phyloP scores from a whole-genome alignment of 2,888 invertebrate genomes.

The Holacanthella duospinosa region DNA sequence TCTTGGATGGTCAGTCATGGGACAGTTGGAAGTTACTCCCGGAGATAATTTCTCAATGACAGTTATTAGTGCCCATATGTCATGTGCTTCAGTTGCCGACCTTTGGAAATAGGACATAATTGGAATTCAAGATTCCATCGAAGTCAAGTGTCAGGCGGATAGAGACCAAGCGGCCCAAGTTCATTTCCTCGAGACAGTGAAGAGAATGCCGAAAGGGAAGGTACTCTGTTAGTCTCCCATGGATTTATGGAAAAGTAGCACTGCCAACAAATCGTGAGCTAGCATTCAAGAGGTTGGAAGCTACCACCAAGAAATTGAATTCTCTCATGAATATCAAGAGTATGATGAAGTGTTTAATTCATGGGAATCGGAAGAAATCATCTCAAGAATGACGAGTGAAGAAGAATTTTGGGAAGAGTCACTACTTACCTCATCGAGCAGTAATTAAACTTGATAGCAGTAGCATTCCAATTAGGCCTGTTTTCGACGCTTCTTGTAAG shows the following conservation, averaged over 20 bases:
- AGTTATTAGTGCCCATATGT: background rate
- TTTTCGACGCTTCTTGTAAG: background rate
- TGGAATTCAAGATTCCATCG: background rate
- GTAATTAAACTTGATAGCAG: slow-evolving; percentile 2
- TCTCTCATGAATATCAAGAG: background rate
- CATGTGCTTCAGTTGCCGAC: background rate
- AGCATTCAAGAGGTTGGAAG: slow-evolving; percentile 8
- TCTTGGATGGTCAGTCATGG: slow-evolving; percentile 13
- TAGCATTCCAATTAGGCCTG: background rate
- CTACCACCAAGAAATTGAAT: slow-evolving; percentile 5
- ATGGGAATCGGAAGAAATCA: slow-evolving; percentile 30
- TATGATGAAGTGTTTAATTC: slow-evolving; percentile 13
- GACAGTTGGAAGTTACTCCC: background rate
- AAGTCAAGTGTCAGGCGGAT: background rate
- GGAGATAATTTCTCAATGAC: background rate
- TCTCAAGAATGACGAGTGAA: slow-evolving; percentile 29
- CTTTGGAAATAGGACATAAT: background rate
- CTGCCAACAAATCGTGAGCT: slow-evolving; percentile 11
- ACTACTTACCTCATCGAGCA: slow-evolving; percentile 10
- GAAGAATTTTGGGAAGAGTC: background rate
- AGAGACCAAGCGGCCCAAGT: background rate
- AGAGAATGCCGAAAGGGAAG: background rate
- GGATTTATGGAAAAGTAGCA: background rate
- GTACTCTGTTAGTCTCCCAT: slow-evolving; percentile 21
- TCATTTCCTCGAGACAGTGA: slow-evolving; percentile 6